Conservation (phyloP, 2,888 invertebrate genomes). For the Drosophila limbata region DNA sequence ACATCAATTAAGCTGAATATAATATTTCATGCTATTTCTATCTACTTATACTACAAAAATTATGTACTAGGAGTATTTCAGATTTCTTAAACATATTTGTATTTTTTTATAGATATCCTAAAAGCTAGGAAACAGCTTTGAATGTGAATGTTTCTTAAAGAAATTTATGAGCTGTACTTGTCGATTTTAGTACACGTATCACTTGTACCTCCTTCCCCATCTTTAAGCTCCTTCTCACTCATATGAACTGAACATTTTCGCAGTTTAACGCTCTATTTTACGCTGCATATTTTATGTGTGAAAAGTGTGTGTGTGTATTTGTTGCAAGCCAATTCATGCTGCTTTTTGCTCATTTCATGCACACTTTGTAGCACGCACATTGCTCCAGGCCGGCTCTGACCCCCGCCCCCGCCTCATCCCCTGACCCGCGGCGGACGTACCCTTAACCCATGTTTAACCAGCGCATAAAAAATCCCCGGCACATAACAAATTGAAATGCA, state of each 20-base stretch:
- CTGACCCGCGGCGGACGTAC: neutral
- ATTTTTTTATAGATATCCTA: too few species aligned
- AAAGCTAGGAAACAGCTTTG: neutral
- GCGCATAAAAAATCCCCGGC: conserved; percentile 38
- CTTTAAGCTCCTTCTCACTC: neutral
- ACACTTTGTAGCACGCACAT: conserved; percentile 62
- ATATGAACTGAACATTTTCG: conserved; percentile 22
- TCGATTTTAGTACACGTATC: conserved; percentile 21
- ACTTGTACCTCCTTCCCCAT: neutral
- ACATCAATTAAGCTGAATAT: too few species aligned
- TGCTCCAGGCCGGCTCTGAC: conserved; percentile 2
- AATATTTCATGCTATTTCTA: too few species aligned
- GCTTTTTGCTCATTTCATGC: conserved; percentile 62
- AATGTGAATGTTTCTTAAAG: conserved; percentile 2
- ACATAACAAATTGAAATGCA: conserved; percentile 66
- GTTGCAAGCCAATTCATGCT: conserved; percentile 36
- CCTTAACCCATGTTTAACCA: conserved; percentile 27
- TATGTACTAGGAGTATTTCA: too few species aligned
- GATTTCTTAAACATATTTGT: neutral
- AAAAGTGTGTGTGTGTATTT: conserved; percentile 8
- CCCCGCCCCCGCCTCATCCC: neutral
- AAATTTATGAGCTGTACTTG: conserved; percentile 33
- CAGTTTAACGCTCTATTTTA: conserved; percentile 53
- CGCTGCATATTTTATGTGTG: conserved; percentile 51
- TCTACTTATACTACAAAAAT: too few species aligned